phyloP scores from a whole-genome alignment of 2,888 invertebrate species.

The Ophion slaviceki region DNA sequence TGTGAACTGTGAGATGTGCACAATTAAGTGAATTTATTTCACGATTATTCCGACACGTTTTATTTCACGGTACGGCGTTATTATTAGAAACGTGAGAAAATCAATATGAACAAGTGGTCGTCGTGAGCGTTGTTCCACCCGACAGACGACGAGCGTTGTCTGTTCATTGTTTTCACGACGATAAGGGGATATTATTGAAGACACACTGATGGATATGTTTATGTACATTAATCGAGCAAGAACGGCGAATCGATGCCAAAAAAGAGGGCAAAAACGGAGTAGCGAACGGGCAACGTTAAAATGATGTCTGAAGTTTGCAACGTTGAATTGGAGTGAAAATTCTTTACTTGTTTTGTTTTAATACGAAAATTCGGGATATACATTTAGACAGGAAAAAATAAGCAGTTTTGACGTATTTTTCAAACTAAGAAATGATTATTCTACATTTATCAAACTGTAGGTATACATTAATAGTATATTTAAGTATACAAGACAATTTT shows the following conservation, averaged over 20 bases:
- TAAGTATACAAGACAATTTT: too few species aligned
- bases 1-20: conserved; percentile 26
- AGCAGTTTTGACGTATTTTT: too few species aligned
- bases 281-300: conserved; percentile 43
- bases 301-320: conserved; percentile 32
- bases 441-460: too few species aligned
- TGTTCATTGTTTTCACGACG: conserved; percentile 38
- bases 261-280: conserved; percentile 4
- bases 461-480: too few species aligned
- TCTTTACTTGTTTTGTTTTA: background rate
- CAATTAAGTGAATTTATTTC: conserved; percentile 39
- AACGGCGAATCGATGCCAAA: conserved; percentile 50
- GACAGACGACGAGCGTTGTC: conserved; percentile 27
- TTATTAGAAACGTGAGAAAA: conserved; percentile 56
- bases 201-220: conserved; percentile 50
- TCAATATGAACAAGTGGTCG: conserved; percentile 62
- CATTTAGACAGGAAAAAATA: too few species aligned
- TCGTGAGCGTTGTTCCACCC: conserved; percentile 30
- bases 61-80: conserved; percentile 31
- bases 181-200: conserved; percentile 48
- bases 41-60: conserved; percentile 31
- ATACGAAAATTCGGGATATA: background rate
- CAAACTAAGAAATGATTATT: too few species aligned
- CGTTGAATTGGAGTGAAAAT: background rate
- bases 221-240: conserved; percentile 67